Evolutionary conservation across 2,113 vertebrate genomes (phyloP).

Genomic region (Empidonax traillii): DNA sequence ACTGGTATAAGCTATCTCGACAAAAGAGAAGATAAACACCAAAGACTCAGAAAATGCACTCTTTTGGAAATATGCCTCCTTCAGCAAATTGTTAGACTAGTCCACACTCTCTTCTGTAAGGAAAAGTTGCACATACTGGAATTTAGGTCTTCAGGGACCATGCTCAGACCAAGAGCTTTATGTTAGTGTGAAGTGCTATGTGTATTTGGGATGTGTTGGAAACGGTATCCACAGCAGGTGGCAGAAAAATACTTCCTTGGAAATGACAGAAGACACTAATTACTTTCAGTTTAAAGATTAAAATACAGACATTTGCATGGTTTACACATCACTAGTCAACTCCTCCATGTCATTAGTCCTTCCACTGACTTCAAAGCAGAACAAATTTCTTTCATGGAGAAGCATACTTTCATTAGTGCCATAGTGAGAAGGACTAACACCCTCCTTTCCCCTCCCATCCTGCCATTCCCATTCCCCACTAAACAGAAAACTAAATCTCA

Average conservation of each 20-base stretch:
- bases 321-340: background rate
- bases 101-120: background rate
- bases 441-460: background rate
- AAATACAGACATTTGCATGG: background rate
- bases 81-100: background rate
- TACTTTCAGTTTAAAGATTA: background rate
- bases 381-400: background rate
- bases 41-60: background rate
- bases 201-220: accelerated
- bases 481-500: background rate
- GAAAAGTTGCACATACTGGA: background rate
- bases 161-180: background rate
- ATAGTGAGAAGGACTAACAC: background rate
- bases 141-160: background rate
- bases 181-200: background rate
- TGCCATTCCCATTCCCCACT: background rate
- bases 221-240: background rate
- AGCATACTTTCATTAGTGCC: background rate
- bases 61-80: background rate
- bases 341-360: background rate
- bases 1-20: background rate
- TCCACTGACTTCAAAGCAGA: conserved; percentile 5
- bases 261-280: background rate
- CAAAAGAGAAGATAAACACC: background rate
- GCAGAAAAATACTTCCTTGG: background rate